Evolutionary conservation across 2,113 vertebrate species (phyloP).

Genomic region (Onychostruthus taczanowskii): DNA sequence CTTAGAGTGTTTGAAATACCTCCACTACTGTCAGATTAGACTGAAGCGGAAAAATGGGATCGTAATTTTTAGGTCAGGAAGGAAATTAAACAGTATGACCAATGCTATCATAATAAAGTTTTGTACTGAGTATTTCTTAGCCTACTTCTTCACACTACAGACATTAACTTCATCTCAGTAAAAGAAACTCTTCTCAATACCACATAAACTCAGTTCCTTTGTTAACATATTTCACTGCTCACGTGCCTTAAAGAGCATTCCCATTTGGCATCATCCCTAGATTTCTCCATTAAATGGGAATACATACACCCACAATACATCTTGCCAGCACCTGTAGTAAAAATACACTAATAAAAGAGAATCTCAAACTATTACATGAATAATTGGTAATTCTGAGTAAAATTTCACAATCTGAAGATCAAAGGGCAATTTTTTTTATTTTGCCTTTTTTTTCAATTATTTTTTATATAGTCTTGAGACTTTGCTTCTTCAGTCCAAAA

Average conservation of each 20-base stretch:
- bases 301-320: background rate
- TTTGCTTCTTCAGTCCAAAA: background rate
- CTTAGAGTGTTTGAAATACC: background rate
- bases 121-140: background rate
- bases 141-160: background rate
- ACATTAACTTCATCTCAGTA: background rate
- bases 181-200: background rate
- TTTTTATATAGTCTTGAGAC: background rate
- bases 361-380: background rate
- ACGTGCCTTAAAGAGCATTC: fast-evolving
- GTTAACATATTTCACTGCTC: background rate
- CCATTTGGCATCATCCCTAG: background rate
- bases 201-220: background rate
- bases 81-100: background rate
- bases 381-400: background rate
- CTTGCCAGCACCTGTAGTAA: background rate
- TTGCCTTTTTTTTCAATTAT: background rate
- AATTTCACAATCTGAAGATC: background rate
- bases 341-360: background rate
- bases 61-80: background rate
- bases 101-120: background rate
- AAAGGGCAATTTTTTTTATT: background rate
- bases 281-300: background rate
- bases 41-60: background rate
- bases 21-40: background rate